These are phyloP conservation scores for Coregonus sp. DNA, from an alignment of 2,797 vertebrate genomes.

Conservation along the genomic window DNA sequence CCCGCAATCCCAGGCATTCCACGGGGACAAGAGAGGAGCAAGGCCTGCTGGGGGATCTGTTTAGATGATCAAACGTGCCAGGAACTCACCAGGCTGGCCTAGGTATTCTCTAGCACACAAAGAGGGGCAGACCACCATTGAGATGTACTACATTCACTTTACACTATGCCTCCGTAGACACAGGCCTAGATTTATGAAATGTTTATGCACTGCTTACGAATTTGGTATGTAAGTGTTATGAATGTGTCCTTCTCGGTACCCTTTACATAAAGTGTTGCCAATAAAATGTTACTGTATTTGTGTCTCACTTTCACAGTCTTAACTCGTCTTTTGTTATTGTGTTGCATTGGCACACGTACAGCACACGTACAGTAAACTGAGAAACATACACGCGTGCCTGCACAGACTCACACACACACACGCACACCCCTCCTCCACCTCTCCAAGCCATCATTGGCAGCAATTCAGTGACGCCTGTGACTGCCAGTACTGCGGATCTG, in stretches of 20 bases:
- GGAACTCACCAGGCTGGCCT: conserved; percentile 50
- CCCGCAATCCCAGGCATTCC: conserved; percentile 60
- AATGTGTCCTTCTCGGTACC: background rate
- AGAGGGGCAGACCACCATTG: conserved; percentile 48
- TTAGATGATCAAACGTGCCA: conserved; percentile 69
- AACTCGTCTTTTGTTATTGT: background rate
- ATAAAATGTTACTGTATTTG: background rate
- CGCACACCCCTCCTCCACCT: conserved; percentile 68
- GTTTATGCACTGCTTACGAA: background rate
- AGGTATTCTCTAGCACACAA: conserved; percentile 58
- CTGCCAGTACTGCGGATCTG: conserved; percentile 74
- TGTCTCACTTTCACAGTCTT: background rate
- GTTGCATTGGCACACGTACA: too few species aligned
- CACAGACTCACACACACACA: conserved; percentile 24
- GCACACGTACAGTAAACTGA: background rate
- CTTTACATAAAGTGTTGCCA: too few species aligned
- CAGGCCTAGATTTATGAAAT: background rate
- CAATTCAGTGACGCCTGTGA: conserved; percentile 77
- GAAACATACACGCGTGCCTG: conserved; percentile 30
- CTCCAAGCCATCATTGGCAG: conserved; percentile 78
- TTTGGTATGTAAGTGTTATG: background rate
- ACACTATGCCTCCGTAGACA: background rate
- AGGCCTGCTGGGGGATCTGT: conserved; percentile 71
- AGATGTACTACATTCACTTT: background rate
- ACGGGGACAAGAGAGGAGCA: conserved; percentile 50